Evolutionary conservation across 2,797 vertebrate genomes (phyloP), one percentile per base, ranked within the genome.

Genomic region (Buphagus erythrorhynchus): DNA sequence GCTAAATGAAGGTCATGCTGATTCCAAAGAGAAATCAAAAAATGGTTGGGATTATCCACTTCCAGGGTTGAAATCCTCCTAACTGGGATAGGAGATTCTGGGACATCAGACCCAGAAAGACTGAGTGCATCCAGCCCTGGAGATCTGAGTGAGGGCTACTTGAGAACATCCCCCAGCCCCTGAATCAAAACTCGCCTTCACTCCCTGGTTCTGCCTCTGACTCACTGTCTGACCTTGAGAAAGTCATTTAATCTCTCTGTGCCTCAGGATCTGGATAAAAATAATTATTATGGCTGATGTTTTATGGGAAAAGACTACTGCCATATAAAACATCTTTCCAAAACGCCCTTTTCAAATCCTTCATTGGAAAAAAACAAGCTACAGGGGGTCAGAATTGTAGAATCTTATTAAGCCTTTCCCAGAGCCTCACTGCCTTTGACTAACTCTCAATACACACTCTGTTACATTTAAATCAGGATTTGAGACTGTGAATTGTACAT

Each of bases 191-290:
- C 38, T 73, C 2, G 0, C 14, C 6, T 85, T 52, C 75, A 15
- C 62, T 77, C 54, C 29, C 45, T 49, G 20, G 19, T 54, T 90
- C 82, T 84, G 77, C 74, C 71, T 93, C 86, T 54, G 75, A 65
- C 90, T 93, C 72, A 15, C 63, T 63, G 26, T 11, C 46, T 73
- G 84, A 96, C 95, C 95, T 96, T 96, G 96, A 91, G 59, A 85
- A 96, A 96, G 86, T 83, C 57, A 89, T 91, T 91, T 93, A 74
- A 89, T 96, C 78, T 91, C 84, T 43, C 75, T 72, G 57, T 75
- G 65, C 81, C 91, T 93, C 46, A 10, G 61, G 72, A 93, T 96
- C 88, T 92, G 88, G 91, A 93, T 96, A 85, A 96, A 93, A 95
- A 93, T 91, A 82, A 96, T 94, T 62, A 92, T 86, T 83, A 74